Evolutionary conservation across 2,888 invertebrate genomes (phyloP).

Genomic region (Xanthia togata): DNA sequence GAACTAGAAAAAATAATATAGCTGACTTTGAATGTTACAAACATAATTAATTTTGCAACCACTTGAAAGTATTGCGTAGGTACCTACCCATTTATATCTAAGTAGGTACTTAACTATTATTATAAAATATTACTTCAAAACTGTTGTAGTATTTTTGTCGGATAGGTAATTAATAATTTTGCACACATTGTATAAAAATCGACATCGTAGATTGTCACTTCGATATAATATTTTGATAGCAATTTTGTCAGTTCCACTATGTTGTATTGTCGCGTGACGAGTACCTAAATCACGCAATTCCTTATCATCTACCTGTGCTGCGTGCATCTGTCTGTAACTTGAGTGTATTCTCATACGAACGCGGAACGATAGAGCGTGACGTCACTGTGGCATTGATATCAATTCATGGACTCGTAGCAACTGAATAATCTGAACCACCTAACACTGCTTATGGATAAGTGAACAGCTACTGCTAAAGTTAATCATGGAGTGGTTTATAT

Average conservation of each 20-base stretch:
- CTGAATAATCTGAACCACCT: slow-evolving; percentile 41
- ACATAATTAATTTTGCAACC: background rate
- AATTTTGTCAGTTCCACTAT: slow-evolving; percentile 6
- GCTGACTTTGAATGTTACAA: slow-evolving; percentile 11
- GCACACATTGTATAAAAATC: slow-evolving; percentile 5
- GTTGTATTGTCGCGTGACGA: slow-evolving; percentile 47
- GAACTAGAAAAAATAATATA: slow-evolving; percentile 19
- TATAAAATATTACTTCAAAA: background rate
- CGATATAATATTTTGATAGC: slow-evolving; percentile 20
- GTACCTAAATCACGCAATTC: slow-evolving; percentile 54
- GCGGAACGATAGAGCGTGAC: slow-evolving; percentile 52
- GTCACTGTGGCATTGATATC: slow-evolving; percentile 64
- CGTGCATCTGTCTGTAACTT: slow-evolving; percentile 41
- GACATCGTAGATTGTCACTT: background rate
- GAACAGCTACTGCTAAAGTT: background rate
- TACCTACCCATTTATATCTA: no score
- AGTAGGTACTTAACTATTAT: background rate
- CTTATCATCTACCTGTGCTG: slow-evolving; percentile 56
- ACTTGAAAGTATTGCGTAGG: background rate
- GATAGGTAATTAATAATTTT: background rate
- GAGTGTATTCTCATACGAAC: slow-evolving; percentile 49
- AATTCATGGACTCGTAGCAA: slow-evolving; percentile 56
- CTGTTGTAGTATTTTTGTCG: background rate
- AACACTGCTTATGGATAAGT: background rate
- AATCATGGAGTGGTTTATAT: background rate